phyloP scores from a whole-genome alignment of 2,113 vertebrate genomes.

The Gila orcuttii region DNA sequence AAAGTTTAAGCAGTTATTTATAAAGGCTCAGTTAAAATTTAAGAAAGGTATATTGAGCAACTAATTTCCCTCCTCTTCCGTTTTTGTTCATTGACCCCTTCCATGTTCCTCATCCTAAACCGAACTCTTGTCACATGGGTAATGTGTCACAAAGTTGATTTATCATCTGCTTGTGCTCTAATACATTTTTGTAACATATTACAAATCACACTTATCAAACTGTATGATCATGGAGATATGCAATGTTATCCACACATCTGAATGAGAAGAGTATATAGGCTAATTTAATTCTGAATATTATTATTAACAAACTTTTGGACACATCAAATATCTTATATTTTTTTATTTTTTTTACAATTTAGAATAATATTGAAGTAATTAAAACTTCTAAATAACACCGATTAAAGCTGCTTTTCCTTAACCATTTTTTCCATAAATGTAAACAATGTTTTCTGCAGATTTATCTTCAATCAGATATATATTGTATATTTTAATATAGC shows the following conservation, averaged over 20 bases:
- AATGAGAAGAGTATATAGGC: not conserved
- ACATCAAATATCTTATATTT: not conserved
- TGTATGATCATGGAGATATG: not conserved
- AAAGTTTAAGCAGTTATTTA: not conserved
- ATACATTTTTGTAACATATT: not conserved
- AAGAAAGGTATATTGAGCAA: not conserved
- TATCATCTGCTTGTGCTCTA: not conserved
- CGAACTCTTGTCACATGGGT: constrained; percentile 5
- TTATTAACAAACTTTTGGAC: no score
- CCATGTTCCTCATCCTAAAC: constrained; percentile 5
- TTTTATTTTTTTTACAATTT: not conserved
- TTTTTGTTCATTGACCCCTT: not conserved
- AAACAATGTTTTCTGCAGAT: not conserved
- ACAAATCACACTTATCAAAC: not conserved
- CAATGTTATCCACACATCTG: not conserved
- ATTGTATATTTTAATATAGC: constrained; percentile 45
- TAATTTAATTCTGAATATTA: not conserved
- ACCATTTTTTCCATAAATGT: not conserved
- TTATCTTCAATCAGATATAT: not conserved
- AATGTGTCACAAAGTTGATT: not conserved
- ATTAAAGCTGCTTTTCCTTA: not conserved
- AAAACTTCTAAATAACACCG: not conserved
- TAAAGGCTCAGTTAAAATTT: not conserved
- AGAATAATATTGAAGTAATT: not conserved
- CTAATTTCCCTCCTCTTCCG: not conserved